phyloP scores from a whole-genome alignment of 2,888 invertebrate genomes.

The Prosopocoilus inquinatus region DNA sequence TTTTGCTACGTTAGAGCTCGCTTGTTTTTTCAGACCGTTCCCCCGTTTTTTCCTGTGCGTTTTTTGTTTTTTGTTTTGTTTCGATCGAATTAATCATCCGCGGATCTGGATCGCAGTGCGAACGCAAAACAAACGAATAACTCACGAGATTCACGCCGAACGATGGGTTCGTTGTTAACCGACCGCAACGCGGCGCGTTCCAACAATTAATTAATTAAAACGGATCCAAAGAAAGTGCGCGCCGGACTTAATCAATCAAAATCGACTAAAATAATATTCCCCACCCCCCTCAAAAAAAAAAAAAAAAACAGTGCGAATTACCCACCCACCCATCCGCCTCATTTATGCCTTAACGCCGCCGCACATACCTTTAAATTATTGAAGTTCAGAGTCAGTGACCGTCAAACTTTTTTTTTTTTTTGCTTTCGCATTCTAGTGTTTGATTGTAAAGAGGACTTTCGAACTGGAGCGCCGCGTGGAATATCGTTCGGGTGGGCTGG shows the following conservation, averaged over 20 bases:
- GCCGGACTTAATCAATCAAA: too few species aligned
- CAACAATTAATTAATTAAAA: too few species aligned
- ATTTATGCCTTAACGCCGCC: constrained; percentile 24
- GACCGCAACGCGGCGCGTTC: too few species aligned
- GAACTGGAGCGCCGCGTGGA: constrained; percentile 50
- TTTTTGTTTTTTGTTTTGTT: constrained; percentile 1
- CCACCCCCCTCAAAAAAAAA: too few species aligned
- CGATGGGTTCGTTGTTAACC: too few species aligned
- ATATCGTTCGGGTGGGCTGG: constrained; percentile 48
- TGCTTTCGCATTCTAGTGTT: neutral
- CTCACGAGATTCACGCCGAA: too few species aligned
- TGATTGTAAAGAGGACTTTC: neutral
- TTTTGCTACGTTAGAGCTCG: constrained; percentile 38
- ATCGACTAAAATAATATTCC: too few species aligned
- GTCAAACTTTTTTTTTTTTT: neutral
- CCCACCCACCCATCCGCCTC: too few species aligned
- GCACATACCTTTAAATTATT: neutral
- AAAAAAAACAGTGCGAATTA: too few species aligned
- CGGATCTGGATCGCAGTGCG: neutral
- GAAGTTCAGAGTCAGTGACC: neutral
- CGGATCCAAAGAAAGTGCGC: too few species aligned
- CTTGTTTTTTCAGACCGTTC: constrained; percentile 2
- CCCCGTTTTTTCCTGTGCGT: neutral
- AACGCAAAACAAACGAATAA: constrained; percentile 10
- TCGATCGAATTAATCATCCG: neutral